Conservation (phyloP, 2,113 vertebrate genomes). For the Plestiodon gilberti region DNA sequence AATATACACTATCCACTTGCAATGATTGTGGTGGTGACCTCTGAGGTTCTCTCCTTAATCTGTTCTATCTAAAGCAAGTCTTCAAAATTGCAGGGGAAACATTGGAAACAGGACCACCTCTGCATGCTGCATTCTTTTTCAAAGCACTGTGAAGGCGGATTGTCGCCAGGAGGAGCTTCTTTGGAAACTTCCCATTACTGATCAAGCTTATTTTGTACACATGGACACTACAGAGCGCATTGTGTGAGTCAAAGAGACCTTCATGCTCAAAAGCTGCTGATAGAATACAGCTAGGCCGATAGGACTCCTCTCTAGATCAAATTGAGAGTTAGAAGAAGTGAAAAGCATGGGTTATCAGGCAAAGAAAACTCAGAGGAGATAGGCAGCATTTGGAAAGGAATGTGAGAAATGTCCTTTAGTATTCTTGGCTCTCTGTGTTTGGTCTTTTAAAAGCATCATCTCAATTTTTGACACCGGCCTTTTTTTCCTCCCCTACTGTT, state of each 20-base stretch:
- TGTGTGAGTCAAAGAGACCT: background rate
- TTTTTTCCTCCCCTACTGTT: slow-evolving; percentile 33
- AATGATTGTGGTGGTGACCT: background rate
- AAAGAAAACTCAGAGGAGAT: background rate
- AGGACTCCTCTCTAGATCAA: background rate
- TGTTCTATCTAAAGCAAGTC: background rate
- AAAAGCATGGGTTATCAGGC: background rate
- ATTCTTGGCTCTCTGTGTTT: background rate
- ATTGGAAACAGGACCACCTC: background rate
- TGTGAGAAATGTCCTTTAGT: background rate
- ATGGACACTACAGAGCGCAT: background rate
- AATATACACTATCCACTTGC: background rate
- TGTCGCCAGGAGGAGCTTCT: background rate
- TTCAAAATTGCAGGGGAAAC: background rate
- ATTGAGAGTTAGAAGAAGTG: too few species aligned
- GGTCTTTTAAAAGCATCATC: background rate
- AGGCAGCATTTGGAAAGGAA: background rate
- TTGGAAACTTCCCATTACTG: background rate
- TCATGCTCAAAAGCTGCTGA: background rate
- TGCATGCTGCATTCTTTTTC: background rate
- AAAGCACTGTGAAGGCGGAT: background rate
- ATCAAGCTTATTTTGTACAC: background rate
- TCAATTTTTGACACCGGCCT: background rate
- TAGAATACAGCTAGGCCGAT: background rate
- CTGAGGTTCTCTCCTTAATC: background rate